These are phyloP conservation scores for Stomatorhinus walkeri DNA, from an alignment of 2,797 vertebrate species.

Conservation along the genomic window DNA sequence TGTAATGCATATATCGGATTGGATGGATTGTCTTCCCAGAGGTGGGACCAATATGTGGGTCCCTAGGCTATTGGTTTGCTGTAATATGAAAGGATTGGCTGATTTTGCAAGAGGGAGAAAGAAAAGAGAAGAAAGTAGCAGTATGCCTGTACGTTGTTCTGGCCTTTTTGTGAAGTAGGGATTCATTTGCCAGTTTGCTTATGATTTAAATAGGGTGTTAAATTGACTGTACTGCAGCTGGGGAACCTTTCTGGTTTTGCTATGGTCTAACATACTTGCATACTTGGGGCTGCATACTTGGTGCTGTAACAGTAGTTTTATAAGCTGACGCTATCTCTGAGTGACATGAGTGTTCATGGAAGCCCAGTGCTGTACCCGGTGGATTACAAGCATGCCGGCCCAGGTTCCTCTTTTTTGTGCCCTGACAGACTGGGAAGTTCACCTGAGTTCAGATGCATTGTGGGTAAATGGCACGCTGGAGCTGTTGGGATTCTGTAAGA, in stretches of 20 bases:
- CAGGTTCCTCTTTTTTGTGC: not conserved
- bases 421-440: not conserved
- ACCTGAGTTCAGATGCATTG: not conserved
- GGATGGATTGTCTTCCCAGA: not conserved
- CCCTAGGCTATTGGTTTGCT: not conserved
- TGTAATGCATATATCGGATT: not conserved
- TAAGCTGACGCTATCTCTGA: not conserved
- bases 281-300: not conserved
- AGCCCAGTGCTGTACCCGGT: not conserved
- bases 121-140: not conserved
- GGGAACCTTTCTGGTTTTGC: not conserved
- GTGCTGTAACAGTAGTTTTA: not conserved
- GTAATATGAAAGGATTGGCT: not conserved
- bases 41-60: not conserved
- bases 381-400: not conserved
- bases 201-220: not conserved
- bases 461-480: not conserved
- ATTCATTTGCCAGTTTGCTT: not conserved
- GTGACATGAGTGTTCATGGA: not conserved
- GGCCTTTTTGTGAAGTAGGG: not conserved
- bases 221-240: not conserved
- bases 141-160: not conserved
- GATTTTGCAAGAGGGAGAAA: not conserved
- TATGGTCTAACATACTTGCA: not conserved
- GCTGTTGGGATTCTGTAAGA: not conserved